phyloP scores from a whole-genome alignment of 2,888 invertebrate genomes.

The Anoplius nigerrimus region DNA sequence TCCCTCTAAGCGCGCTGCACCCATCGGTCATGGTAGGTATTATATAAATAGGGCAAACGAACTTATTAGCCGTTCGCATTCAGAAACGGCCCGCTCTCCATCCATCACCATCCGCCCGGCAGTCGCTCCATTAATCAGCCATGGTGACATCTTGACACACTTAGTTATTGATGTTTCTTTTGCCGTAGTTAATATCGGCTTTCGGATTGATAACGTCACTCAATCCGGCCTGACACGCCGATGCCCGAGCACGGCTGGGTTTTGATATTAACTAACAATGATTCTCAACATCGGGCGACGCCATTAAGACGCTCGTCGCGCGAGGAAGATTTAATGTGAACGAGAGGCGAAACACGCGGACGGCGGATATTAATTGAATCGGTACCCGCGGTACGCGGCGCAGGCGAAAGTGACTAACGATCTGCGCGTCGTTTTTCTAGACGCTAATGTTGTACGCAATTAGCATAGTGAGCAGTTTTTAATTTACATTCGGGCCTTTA shows the following conservation, averaged over 20 bases:
- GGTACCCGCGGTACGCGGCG: no score
- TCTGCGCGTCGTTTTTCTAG: no score
- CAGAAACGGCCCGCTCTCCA: constrained; percentile 42
- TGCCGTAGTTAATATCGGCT: constrained; percentile 45
- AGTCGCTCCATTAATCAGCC: constrained; percentile 50
- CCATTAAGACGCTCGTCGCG: constrained; percentile 25
- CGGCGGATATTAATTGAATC: no score
- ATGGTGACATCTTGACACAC: constrained; percentile 44
- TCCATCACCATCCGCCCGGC: constrained; percentile 44
- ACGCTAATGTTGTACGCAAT: no score
- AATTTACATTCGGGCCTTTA: no score
- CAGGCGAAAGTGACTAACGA: no score
- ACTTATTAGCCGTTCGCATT: constrained; percentile 45
- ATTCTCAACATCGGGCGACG: neutral
- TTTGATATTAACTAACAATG: no score
- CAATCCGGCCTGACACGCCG: constrained; percentile 29
- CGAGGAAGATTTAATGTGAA: neutral
- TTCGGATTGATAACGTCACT: constrained; percentile 46
- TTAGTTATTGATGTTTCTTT: constrained; percentile 54
- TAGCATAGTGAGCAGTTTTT: no score
- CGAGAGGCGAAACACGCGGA: no score
- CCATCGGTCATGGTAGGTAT: no score
- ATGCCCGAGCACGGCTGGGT: constrained; percentile 14
- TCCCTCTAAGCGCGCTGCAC: no score
- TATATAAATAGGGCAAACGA: constrained; percentile 32